These are phyloP conservation scores for Boulengeromyrus knoepffleri DNA, from an alignment of 2,113 vertebrate genomes.

Conservation along the genomic window DNA sequence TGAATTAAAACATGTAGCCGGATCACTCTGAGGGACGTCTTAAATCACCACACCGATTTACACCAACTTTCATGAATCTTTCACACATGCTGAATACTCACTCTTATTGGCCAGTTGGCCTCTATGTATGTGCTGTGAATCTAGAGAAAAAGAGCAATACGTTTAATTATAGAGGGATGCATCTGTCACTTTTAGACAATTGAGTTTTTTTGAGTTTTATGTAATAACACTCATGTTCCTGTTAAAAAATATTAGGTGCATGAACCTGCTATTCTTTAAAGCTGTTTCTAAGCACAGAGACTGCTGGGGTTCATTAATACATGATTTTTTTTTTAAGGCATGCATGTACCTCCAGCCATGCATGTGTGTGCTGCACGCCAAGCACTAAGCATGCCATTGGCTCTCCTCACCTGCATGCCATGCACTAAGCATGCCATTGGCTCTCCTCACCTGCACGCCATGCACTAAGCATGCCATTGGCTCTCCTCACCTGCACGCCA, in stretches of 20 bases:
- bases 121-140: conserved; percentile 96
- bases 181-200: not conserved
- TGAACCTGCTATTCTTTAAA: not conserved
- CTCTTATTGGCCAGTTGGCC: conserved; percentile 97
- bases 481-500: conserved; percentile 46
- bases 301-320: not conserved
- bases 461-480: conserved; percentile 49
- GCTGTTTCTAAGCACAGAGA: not conserved
- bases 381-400: not conserved
- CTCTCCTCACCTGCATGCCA: conserved; percentile 73
- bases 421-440: not conserved
- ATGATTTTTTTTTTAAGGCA: not conserved
- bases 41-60: not conserved
- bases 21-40: not conserved
- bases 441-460: conserved; percentile 79
- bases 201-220: not conserved
- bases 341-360: too few species aligned
- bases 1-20: not conserved
- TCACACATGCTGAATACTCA: conserved; percentile 51
- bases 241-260: not conserved
- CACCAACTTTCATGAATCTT: not conserved
- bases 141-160: conserved; percentile 50
- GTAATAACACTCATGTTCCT: not conserved
- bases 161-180: not conserved
- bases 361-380: not conserved